Conservation (phyloP, 2,888 invertebrate species). For the Drosophila putrida region DNA sequence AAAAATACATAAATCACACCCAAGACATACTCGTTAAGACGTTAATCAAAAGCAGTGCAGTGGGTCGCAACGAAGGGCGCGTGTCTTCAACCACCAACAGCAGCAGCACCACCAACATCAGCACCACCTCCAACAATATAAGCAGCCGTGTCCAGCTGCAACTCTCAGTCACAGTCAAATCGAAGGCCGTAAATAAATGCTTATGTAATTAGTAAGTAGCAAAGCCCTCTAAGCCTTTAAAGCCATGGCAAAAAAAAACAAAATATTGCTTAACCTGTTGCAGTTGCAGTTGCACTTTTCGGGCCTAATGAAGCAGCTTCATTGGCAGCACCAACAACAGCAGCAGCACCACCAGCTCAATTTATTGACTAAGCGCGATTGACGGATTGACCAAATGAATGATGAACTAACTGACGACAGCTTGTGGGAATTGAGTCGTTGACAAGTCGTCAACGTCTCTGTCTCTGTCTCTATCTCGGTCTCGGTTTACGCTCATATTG, state of each 20-base stretch:
- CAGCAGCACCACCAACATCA: slow-evolving; percentile 6
- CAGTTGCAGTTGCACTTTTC: slow-evolving; percentile 52
- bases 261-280: slow-evolving; percentile 51
- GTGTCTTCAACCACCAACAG: slow-evolving; percentile 42
- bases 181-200: slow-evolving; percentile 72
- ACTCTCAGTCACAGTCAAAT: slow-evolving; percentile 55
- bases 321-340: slow-evolving; percentile 33
- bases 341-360: slow-evolving; percentile 56
- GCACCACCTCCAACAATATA: slow-evolving; percentile 4
- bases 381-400: slow-evolving; percentile 76
- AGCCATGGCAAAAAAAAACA: slow-evolving; percentile 39
- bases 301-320: slow-evolving; percentile 72
- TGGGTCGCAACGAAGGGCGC: slow-evolving; percentile 58
- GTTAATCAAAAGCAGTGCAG: slow-evolving; percentile 76
- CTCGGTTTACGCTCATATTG: slow-evolving; percentile 45
- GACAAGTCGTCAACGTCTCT: slow-evolving; percentile 19
- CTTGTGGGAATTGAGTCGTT: slow-evolving; percentile 71
- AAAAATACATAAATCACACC: slow-evolving; percentile 72
- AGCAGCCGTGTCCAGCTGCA: slow-evolving; percentile 42
- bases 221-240: slow-evolving; percentile 33
- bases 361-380: slow-evolving; percentile 74
- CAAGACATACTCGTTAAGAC: slow-evolving; percentile 72
- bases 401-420: slow-evolving; percentile 67
- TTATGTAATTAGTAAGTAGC: slow-evolving; percentile 73
- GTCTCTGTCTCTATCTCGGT: not conserved